phyloP scores from a whole-genome alignment of 2,113 vertebrate genomes.

The Aegithalos caudatus region DNA sequence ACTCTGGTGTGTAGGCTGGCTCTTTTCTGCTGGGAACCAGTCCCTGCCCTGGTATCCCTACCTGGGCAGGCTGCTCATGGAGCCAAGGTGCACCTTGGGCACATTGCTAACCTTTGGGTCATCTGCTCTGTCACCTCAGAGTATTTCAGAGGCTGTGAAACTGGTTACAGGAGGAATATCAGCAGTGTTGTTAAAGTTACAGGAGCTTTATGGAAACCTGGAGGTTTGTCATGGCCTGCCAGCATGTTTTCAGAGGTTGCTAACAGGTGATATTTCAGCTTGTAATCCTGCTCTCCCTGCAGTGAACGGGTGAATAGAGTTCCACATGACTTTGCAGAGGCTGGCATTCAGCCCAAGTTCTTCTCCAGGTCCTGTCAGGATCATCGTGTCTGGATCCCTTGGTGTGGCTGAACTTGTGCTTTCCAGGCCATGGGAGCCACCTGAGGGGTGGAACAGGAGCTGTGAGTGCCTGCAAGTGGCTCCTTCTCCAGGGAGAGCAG shows the following conservation, averaged over 20 bases:
- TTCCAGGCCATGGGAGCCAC: accelerated
- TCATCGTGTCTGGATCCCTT: not conserved
- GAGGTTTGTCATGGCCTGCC: not conserved
- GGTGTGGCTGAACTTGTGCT: accelerated
- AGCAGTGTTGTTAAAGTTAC: accelerated
- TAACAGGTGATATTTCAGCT: accelerated
- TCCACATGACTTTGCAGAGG: not conserved
- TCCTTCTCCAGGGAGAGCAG: not conserved
- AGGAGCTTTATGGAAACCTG: not conserved
- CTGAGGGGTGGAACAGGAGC: not conserved
- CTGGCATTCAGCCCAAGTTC: not conserved
- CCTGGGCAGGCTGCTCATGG: accelerated
- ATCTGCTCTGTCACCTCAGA: accelerated
- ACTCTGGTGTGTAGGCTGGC: not conserved
- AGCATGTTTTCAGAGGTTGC: not conserved
- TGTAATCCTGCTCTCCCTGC: not conserved
- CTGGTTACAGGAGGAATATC: not conserved
- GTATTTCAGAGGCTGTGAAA: not conserved
- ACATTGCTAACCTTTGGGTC: not conserved
- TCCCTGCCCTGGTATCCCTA: not conserved
- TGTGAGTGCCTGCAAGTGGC: not conserved
- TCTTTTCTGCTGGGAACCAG: not conserved
- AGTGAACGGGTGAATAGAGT: not conserved
- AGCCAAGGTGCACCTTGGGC: not conserved
- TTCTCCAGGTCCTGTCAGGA: not conserved